Evolutionary conservation across 2,888 invertebrate genomes (phyloP).

Genomic region (Ypsolopha scabrella): DNA sequence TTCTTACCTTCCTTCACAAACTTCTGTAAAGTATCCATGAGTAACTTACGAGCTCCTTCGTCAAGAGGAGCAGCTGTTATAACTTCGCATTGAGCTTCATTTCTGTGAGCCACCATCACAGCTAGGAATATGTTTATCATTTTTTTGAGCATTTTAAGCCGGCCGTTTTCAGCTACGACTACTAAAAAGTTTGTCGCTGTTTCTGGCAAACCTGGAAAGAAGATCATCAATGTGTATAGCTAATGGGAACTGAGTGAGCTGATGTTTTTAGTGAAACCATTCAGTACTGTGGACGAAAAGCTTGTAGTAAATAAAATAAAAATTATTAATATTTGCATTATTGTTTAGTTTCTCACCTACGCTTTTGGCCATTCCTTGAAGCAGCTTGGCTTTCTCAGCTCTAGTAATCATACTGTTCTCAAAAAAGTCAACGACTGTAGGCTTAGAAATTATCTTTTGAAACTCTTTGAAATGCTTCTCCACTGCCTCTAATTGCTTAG

Average conservation of each 20-base stretch:
- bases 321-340: background rate
- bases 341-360: constrained; percentile 21
- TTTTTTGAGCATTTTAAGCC: constrained; percentile 35
- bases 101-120: constrained; percentile 52
- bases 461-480: constrained; percentile 30
- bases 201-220: constrained; percentile 33
- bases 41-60: constrained; percentile 19
- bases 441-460: constrained; percentile 30
- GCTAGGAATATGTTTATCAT: constrained; percentile 39
- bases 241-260: too few species aligned
- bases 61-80: constrained; percentile 49
- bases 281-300: too few species aligned
- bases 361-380: constrained; percentile 28
- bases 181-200: constrained; percentile 38
- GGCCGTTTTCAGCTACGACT: constrained; percentile 48
- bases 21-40: constrained; percentile 35
- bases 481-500: constrained; percentile 34
- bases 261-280: too few species aligned
- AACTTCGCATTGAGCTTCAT: constrained; percentile 48
- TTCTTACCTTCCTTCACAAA: constrained; percentile 38
- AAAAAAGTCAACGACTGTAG: constrained; percentile 38
- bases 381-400: constrained; percentile 31
- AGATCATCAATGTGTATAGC: background rate
- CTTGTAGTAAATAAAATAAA: too few species aligned
- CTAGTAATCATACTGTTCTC: constrained; percentile 39